Conservation (phyloP, 2,113 vertebrate genomes). For the Rhodinocichla rosea region DNA sequence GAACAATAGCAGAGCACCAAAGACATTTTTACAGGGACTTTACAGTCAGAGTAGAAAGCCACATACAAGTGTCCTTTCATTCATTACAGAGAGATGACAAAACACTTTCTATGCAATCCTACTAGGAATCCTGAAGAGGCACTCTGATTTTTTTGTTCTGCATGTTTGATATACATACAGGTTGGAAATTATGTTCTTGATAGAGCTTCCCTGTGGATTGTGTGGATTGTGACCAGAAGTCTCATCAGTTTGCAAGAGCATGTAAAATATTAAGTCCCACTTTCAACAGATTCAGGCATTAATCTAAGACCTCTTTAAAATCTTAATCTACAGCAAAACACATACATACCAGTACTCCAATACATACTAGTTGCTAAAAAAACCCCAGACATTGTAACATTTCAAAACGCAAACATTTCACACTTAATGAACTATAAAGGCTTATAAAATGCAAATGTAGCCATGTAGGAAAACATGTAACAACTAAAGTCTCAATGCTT, state of each 20-base stretch:
- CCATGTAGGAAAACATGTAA: not conserved
- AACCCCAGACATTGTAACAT: not conserved
- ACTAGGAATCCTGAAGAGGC: not conserved
- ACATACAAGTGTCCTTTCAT: not conserved
- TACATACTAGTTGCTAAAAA: not conserved
- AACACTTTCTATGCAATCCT: not conserved
- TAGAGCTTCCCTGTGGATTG: not conserved
- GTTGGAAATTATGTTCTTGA: not conserved
- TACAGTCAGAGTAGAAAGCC: not conserved
- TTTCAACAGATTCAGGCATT: not conserved
- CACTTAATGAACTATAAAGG: not conserved
- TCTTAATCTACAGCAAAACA: not conserved
- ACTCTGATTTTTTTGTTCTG: not conserved
- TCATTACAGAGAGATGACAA: not conserved
- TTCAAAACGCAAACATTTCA: not conserved
- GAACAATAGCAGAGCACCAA: not conserved
- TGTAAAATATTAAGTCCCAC: not conserved
- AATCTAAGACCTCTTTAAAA: not conserved
- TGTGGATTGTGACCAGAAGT: not conserved
- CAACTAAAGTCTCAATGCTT: not conserved
- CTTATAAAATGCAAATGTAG: not conserved
- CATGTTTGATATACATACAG: not conserved
- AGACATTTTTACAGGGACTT: not conserved
- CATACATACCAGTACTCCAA: not conserved
- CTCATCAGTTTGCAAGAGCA: not conserved